These are phyloP conservation scores for Xiphophorus maculatus DNA, from an alignment of 2,113 vertebrate genomes.

Conservation along the genomic window DNA sequence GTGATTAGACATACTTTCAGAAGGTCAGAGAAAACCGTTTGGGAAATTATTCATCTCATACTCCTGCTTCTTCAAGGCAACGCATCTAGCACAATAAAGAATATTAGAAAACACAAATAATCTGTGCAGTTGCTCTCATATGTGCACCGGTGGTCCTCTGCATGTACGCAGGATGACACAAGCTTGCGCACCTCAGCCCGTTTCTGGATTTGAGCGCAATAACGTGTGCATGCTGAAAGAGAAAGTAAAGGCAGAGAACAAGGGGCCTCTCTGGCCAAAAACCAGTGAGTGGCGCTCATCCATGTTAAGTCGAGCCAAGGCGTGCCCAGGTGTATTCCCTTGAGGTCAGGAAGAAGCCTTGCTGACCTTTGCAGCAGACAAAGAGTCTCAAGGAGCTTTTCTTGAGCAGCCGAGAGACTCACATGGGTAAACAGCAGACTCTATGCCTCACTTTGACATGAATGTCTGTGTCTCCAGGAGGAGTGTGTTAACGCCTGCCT, in stretches of 20 bases:
- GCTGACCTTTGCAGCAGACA: constrained; percentile 71
- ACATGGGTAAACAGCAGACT: constrained; percentile 56
- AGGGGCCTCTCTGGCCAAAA: constrained; percentile 51
- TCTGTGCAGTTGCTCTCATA: constrained; percentile 40
- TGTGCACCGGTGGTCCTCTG: constrained; percentile 31
- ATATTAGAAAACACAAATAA: constrained; percentile 71
- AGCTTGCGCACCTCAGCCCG: constrained; percentile 24
- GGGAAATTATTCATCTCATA: constrained; percentile 72
- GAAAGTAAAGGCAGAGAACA: constrained; percentile 53
- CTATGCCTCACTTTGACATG: constrained; percentile 41
- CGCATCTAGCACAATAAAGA: constrained; percentile 62
- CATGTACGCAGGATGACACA: constrained; percentile 29
- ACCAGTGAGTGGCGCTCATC: constrained; percentile 56
- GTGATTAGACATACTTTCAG: constrained; percentile 68
- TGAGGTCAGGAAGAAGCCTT: constrained; percentile 59
- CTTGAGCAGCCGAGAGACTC: constrained; percentile 46
- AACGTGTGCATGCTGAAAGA: constrained; percentile 28
- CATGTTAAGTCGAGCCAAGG: constrained; percentile 66
- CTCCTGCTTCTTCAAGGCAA: constrained; percentile 64
- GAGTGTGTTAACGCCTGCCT: constrained; percentile 14
- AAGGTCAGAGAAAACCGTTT: constrained; percentile 78
- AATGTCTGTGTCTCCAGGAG: constrained; percentile 1
- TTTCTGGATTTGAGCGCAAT: constrained; percentile 38
- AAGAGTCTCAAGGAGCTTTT: constrained; percentile 57
- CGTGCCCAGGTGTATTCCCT: constrained; percentile 61